Conservation (phyloP, 2,888 invertebrate species). For the Caprella mutica region DNA sequence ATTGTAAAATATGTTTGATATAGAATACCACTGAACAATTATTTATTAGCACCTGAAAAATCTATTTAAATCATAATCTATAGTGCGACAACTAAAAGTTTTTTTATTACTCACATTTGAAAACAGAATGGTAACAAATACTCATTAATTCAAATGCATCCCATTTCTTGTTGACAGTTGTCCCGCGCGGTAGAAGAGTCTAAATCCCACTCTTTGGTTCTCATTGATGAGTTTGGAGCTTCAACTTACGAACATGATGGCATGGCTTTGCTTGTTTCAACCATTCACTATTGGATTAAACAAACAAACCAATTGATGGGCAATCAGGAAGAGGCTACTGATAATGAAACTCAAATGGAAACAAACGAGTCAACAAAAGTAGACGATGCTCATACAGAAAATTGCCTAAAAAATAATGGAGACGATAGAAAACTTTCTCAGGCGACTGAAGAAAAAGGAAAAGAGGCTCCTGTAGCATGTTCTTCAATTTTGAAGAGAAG, state of each 20-base stretch:
- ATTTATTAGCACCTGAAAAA: too few relatives aligned
- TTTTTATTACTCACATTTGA: too few relatives aligned
- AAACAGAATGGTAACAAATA: too few relatives aligned
- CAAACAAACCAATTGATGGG: neutral
- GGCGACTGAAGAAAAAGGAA: neutral
- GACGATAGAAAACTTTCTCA: neutral
- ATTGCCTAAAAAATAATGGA: too few relatives aligned
- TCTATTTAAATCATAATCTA: too few relatives aligned
- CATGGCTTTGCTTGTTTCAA: constrained; percentile 47
- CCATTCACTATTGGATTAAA: constrained; percentile 22
- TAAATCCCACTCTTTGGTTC: constrained; percentile 55
- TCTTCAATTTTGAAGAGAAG: neutral
- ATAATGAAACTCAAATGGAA: neutral
- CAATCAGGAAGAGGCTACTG: neutral
- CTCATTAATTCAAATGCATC: too few relatives aligned
- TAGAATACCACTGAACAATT: too few relatives aligned
- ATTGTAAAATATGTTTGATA: too few relatives aligned
- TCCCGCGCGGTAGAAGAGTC: constrained; percentile 56
- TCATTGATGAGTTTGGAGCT: constrained; percentile 83
- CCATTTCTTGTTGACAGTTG: constrained; percentile 47
- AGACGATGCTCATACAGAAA: too few relatives aligned
- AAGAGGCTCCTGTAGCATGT: neutral
- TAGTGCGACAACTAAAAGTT: too few relatives aligned
- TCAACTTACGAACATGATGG: constrained; percentile 70
- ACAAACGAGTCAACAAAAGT: too few relatives aligned